phyloP scores from a whole-genome alignment of 2,113 vertebrate species.

The Phyllopteryx taeniolatus region DNA sequence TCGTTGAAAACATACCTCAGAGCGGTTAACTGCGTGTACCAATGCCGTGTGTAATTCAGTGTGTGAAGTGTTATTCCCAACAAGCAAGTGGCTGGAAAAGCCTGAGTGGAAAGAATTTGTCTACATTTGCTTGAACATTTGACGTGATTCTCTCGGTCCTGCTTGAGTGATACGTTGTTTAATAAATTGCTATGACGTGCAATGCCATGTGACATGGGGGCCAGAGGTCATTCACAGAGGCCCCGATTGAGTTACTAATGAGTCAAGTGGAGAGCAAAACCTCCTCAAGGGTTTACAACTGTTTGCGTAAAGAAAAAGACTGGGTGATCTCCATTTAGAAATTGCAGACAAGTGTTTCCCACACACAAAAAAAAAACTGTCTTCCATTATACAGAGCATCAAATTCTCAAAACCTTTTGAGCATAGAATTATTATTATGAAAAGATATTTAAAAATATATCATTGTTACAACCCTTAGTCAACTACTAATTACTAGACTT shows the following conservation, averaged over 20 bases:
- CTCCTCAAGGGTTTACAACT: conserved; percentile 47
- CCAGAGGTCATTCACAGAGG: conserved; percentile 20
- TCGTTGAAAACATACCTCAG: conserved; percentile 15
- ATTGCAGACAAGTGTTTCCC: background rate
- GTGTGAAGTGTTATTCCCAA: conserved; percentile 4
- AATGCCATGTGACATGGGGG: background rate
- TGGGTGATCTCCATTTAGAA: background rate
- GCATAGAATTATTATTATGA: no score
- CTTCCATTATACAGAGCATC: background rate
- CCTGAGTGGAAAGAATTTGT: conserved; percentile 8
- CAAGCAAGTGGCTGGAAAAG: background rate
- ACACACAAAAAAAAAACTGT: background rate
- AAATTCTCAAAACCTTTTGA: background rate
- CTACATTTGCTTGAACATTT: conserved; percentile 11
- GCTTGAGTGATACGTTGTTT: conserved; percentile 21
- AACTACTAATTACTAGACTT: no score
- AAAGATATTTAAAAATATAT: no score
- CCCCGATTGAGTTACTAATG: conserved; percentile 42
- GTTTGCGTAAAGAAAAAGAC: conserved; percentile 33
- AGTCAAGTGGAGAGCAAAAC: conserved; percentile 31
- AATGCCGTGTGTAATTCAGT: background rate
- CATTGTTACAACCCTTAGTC: no score
- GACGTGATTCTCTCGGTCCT: background rate
- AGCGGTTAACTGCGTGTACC: background rate
- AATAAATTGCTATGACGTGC: conserved; percentile 3